Evolutionary conservation across 2,888 invertebrate species (phyloP).

Genomic region (Mesorhabditis belari): DNA sequence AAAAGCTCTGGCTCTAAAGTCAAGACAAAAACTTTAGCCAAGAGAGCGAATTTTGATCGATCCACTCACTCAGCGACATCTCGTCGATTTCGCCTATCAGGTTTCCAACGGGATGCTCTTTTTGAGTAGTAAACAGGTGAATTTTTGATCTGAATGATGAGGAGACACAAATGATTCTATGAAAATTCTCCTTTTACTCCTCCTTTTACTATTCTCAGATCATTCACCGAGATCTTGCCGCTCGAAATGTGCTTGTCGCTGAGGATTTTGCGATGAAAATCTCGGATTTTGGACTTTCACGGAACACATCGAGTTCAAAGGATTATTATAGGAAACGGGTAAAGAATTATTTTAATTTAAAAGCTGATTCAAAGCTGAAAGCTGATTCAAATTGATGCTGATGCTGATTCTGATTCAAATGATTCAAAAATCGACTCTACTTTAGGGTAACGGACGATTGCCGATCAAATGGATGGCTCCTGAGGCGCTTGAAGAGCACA

Average conservation of each 20-base stretch:
- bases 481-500: constrained; percentile 79
- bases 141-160: constrained; percentile 20
- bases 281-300: constrained; percentile 92
- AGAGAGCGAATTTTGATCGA: constrained; percentile 22
- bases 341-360: constrained; percentile 62
- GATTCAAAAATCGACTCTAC: constrained; percentile 19
- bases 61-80: constrained; percentile 64
- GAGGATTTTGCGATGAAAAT: constrained; percentile 91
- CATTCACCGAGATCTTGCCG: constrained; percentile 93
- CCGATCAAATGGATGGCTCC: constrained; percentile 99
- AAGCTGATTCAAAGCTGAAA: neutral
- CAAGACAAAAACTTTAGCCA: neutral
- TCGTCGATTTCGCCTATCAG: constrained; percentile 92
- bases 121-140: constrained; percentile 81
- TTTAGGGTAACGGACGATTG: constrained; percentile 79
- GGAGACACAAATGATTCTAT: too few species aligned
- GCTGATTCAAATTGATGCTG: neutral
- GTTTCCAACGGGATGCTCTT: constrained; percentile 97
- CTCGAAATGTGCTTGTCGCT: constrained; percentile 88
- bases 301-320: constrained; percentile 54
- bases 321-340: constrained; percentile 39
- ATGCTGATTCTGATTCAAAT: constrained; percentile 21
- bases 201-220: constrained; percentile 37
- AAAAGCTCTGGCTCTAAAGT: neutral
- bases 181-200: too few species aligned